phyloP scores from a whole-genome alignment of 2,113 vertebrate genomes.

The Melanerpes formicivorus region DNA sequence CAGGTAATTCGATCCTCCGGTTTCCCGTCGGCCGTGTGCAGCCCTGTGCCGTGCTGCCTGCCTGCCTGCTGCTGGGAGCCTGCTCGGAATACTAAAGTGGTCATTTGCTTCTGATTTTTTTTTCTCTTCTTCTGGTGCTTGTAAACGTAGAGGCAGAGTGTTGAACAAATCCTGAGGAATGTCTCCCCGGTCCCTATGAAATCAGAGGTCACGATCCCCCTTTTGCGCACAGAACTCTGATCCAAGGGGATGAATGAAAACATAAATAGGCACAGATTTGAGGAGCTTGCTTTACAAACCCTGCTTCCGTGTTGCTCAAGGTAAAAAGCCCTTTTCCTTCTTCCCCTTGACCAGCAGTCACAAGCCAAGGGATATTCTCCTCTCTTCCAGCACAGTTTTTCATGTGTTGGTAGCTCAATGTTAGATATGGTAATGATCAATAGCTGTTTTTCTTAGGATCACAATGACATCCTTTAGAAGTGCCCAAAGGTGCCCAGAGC shows the following conservation, averaged over 20 bases:
- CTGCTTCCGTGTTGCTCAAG: not conserved
- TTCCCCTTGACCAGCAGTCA: not conserved
- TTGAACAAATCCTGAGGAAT: not conserved
- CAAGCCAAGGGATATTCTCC: not conserved
- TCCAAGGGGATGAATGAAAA: not conserved
- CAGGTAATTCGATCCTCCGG: not conserved
- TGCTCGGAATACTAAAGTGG: not conserved
- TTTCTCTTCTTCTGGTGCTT: not conserved
- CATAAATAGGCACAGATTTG: not conserved
- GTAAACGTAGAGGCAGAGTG: not conserved
- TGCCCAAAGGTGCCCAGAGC: not conserved
- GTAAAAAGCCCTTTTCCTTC: not conserved
- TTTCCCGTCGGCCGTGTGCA: not conserved
- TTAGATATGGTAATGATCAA: not conserved
- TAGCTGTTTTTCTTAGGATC: not conserved
- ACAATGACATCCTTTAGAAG: not conserved
- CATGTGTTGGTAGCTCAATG: not conserved
- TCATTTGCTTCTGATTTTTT: not conserved
- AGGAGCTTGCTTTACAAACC: not conserved
- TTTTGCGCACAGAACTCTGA: not conserved
- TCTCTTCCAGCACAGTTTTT: not conserved
- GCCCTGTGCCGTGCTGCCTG: not conserved
- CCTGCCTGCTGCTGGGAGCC: not conserved
- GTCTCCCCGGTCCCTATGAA: not conserved
- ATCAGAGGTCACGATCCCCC: fast-evolving